Percentiles rank a stretch among this genome's conserved stretches.
phyloP scores from a whole-genome alignment of 2,888 invertebrate genomes.

The Theretra japonica region DNA sequence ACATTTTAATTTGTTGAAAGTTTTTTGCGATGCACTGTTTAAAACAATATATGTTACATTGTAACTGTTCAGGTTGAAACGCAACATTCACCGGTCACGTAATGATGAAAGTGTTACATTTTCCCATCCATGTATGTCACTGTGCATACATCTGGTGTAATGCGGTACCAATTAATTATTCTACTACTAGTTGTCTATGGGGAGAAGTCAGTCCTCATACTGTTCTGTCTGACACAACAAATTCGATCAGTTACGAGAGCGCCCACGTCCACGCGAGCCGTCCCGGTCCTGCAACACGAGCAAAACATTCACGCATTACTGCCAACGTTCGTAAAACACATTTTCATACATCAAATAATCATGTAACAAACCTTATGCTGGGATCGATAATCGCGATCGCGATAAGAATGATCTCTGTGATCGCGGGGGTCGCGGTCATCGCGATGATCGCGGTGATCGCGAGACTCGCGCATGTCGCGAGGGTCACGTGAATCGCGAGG shows the following conservation, averaged over 20 bases:
- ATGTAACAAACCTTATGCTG: slow-evolving; percentile 68
- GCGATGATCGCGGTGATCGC: slow-evolving; percentile 53
- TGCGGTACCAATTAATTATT: slow-evolving; percentile 77
- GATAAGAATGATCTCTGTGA: slow-evolving; percentile 65
- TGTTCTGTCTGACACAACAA: slow-evolving; percentile 64
- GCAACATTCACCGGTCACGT: slow-evolving; percentile 66
- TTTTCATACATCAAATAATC: neutral
- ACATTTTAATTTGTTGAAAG: slow-evolving; percentile 83
- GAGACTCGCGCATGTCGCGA: slow-evolving; percentile 52
- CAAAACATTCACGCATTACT: slow-evolving; percentile 28
- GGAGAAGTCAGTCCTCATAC: slow-evolving; percentile 82
- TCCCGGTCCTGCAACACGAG: slow-evolving; percentile 73
- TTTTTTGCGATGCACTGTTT: slow-evolving; percentile 82
- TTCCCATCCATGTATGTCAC: slow-evolving; percentile 58
- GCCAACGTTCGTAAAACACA: neutral
- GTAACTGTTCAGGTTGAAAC: slow-evolving; percentile 76
- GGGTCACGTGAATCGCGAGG: slow-evolving; percentile 49
- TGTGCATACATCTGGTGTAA: slow-evolving; percentile 65
- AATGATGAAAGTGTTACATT: slow-evolving; percentile 57
- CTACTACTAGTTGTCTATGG: slow-evolving; percentile 82
- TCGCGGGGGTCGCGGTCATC: slow-evolving; percentile 50
- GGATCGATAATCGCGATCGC: slow-evolving; percentile 76
- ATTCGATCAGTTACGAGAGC: slow-evolving; percentile 75
- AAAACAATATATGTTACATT: slow-evolving; percentile 81
- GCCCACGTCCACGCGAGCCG: slow-evolving; percentile 78